phyloP scores from a whole-genome alignment of 2,888 invertebrate species.

The Ormyrus pomaceus region DNA sequence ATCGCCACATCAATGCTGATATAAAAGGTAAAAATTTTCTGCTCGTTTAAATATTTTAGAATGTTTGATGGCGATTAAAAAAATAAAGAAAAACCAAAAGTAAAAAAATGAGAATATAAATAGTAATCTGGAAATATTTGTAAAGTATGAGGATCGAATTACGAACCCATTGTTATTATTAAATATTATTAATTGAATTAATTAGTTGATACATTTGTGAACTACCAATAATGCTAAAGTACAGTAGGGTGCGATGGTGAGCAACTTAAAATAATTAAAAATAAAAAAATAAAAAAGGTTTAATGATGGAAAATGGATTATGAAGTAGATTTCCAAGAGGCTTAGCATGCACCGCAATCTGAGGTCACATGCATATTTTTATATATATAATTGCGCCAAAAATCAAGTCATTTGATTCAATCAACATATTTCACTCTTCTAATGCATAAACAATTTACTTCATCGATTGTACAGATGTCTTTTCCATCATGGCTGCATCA shows the following conservation, averaged over 20 bases:
- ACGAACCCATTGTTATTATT: conserved; percentile 66
- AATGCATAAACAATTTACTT: conserved; percentile 38
- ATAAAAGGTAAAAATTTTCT: conserved; percentile 48
- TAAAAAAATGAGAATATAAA: conserved; percentile 56
- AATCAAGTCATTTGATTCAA: conserved; percentile 52
- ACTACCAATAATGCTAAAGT: conserved; percentile 62
- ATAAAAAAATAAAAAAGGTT: conserved; percentile 49
- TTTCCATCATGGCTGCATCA: conserved; percentile 43
- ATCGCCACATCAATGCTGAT: conserved; percentile 38
- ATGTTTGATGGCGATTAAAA: conserved; percentile 51
- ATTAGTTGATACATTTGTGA: conserved; percentile 63
- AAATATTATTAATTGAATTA: conserved; percentile 65
- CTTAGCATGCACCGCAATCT: conserved; percentile 62
- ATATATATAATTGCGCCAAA: conserved; percentile 59
- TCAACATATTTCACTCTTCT: conserved; percentile 47
- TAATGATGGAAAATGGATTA: conserved; percentile 55
- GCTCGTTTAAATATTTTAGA: conserved; percentile 54
- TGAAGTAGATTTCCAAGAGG: conserved; percentile 62
- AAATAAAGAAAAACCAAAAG: conserved; percentile 41
- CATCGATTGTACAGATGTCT: conserved; percentile 46
- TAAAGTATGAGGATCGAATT: conserved; percentile 63
- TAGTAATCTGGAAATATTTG: conserved; percentile 59
- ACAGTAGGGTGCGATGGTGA: conserved; percentile 56
- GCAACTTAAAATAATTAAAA: conserved; percentile 50
- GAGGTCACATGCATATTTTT: conserved; percentile 65